A percentile compares a stretch with the other conserved stretches of the same genome.
Evolutionary conservation across 2,113 vertebrate species (phyloP).

Genomic region (Stegastes partitus): DNA sequence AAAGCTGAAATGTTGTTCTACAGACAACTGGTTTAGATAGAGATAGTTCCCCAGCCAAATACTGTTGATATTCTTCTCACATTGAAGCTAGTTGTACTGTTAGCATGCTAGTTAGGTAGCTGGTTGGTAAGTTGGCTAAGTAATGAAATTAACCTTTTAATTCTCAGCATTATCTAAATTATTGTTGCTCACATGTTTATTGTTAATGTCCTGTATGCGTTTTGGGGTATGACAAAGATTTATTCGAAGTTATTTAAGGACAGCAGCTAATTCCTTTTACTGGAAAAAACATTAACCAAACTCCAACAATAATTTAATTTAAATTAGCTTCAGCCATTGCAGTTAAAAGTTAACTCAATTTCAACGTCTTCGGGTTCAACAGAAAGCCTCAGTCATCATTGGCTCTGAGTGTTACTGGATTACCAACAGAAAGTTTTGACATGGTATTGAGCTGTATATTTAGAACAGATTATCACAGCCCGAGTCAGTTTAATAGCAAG

Average conservation of each 20-base stretch:
- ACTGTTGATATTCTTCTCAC: background rate
- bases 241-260: background rate
- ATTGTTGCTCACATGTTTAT: background rate
- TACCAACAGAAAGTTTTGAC: too few species aligned
- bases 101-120: slow-evolving; percentile 31
- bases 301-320: too few species aligned
- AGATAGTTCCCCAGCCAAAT: background rate
- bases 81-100: background rate
- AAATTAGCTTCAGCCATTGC: too few species aligned
- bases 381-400: too few species aligned
- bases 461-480: too few species aligned
- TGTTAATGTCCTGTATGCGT: background rate
- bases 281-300: too few species aligned
- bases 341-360: too few species aligned
- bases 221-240: background rate
- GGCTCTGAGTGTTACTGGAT: too few species aligned
- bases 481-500: background rate
- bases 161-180: background rate
- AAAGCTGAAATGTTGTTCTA: background rate
- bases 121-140: background rate
- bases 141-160: background rate
- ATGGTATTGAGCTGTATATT: background rate
- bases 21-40: background rate
- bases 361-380: too few species aligned
- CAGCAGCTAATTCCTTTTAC: background rate